A percentile compares a stretch with the other conserved stretches of the same genome.
Conservation (phyloP, 1,140 invertebrate genomes). For the Drosophila kohkoa region DNA sequence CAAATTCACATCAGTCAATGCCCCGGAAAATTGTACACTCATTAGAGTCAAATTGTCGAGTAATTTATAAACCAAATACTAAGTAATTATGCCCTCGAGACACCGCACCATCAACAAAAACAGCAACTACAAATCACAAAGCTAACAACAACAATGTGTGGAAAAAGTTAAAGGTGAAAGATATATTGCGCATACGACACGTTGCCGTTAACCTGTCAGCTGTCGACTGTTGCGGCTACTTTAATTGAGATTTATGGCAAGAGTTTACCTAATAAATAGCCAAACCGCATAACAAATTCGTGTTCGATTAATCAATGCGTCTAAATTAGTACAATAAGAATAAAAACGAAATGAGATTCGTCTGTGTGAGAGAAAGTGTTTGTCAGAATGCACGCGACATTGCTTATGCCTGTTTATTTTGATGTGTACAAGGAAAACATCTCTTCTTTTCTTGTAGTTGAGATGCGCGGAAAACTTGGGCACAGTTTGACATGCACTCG, state of each 20-base stretch:
- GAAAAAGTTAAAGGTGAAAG: slow-evolving; percentile 30
- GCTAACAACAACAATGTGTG: slow-evolving; percentile 1
- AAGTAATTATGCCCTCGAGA: slow-evolving; percentile 47
- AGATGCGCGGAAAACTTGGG: slow-evolving; percentile 29
- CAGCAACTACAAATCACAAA: slow-evolving; percentile 16
- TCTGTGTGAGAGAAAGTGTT: background rate
- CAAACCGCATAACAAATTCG: slow-evolving; percentile 20
- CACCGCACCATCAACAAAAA: slow-evolving; percentile 6
- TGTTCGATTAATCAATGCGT: background rate
- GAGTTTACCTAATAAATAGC: slow-evolving; percentile 33
- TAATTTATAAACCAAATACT: slow-evolving; percentile 46
- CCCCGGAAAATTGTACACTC: slow-evolving; percentile 1
- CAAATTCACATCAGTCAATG: slow-evolving; percentile 23
- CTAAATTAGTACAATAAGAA: background rate
- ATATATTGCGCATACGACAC: slow-evolving; percentile 58
- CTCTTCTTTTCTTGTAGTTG: background rate
- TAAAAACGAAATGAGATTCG: background rate
- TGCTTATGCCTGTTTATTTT: slow-evolving; percentile 1
- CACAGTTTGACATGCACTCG: slow-evolving; percentile 70
- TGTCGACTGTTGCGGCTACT: slow-evolving; percentile 31
- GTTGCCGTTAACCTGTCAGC: slow-evolving; percentile 55
- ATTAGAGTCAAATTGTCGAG: slow-evolving; percentile 40
- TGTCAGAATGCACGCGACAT: background rate
- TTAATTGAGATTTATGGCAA: slow-evolving; percentile 70
- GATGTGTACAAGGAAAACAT: background rate